phyloP scores from a whole-genome alignment of 2,113 vertebrate genomes.

The Rhodinocichla rosea region DNA sequence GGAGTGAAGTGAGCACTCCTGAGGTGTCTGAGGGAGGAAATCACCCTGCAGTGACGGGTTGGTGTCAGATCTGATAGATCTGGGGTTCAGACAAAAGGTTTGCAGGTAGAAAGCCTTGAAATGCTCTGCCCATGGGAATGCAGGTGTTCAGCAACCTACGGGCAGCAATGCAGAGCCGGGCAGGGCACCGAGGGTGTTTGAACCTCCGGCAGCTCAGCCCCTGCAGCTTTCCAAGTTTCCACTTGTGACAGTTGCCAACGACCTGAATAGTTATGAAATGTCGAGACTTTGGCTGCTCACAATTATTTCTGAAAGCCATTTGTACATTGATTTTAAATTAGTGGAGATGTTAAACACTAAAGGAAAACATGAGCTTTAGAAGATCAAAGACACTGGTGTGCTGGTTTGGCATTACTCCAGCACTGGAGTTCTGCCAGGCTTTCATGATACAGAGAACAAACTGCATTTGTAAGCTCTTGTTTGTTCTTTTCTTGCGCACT shows the following conservation, averaged over 20 bases:
- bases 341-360: background rate
- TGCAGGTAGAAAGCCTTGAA: background rate
- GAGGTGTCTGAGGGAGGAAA: accelerated
- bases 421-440: background rate
- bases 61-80: too few relatives aligned
- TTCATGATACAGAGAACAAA: background rate
- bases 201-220: accelerated
- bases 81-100: too few relatives aligned
- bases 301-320: background rate
- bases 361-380: background rate
- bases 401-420: background rate
- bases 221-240: background rate
- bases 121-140: accelerated
- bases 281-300: background rate
- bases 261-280: background rate
- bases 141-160: background rate
- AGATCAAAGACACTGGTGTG: background rate
- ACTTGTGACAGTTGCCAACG: background rate
- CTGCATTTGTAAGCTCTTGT: background rate
- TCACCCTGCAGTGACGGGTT: accelerated
- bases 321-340: background rate
- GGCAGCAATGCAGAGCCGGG: accelerated
- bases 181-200: accelerated
- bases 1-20: accelerated
- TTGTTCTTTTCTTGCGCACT: background rate